Evolutionary conservation across 2,113 vertebrate genomes (phyloP), one percentile per base, ranked within the genome.

Genomic region (Dipodomys merriami): DNA sequence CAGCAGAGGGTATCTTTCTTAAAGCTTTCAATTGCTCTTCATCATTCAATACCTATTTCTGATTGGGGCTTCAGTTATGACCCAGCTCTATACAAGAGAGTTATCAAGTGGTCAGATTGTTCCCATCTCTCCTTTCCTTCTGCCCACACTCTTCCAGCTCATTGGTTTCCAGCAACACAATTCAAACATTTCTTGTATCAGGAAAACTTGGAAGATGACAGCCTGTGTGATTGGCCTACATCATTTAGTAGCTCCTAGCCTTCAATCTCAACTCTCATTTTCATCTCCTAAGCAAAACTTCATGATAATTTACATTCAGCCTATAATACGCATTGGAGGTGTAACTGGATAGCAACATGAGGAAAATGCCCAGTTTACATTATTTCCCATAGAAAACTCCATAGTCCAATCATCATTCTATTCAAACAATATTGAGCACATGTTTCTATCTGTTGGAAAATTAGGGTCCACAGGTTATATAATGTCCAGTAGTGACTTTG

Each of bases 11-110:
- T 20, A 22, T 46, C 69, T 87, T 92, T 85, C 91, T 88, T 29
- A 89, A 77, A 64, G n/a, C 35, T 49, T 67, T 88, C 89, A 65
- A 6, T 18, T 33, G 20, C 16, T 73, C 0, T 0, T 91, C 68
- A 1, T 29, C 0, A 0, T 22, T 65, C 82, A 57, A 57, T 6
- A 39, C 53, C n/a, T 53, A 29, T 30, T 53, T 72, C 27, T n/a
- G 60, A 62, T 23, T 35, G 35, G 23, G 30, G 23, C 83, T 35
- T 90, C n/a, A 8, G 20, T 46, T 35, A 71, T 46, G 78, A 88
- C 29, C 16, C 5, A n/a, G 20, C 12, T 44, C 65, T 64, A 2
- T 8, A 29, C 30, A 7, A 33, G 65, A 82, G 20, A 80, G 23
- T 27, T 2, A 8, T 23, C 39, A 5, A 15, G 20, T 0, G 9